Base-by-base conservation (phyloP, 1,140 invertebrate genomes). In the Pogonomyrmex barbatus region DNA sequence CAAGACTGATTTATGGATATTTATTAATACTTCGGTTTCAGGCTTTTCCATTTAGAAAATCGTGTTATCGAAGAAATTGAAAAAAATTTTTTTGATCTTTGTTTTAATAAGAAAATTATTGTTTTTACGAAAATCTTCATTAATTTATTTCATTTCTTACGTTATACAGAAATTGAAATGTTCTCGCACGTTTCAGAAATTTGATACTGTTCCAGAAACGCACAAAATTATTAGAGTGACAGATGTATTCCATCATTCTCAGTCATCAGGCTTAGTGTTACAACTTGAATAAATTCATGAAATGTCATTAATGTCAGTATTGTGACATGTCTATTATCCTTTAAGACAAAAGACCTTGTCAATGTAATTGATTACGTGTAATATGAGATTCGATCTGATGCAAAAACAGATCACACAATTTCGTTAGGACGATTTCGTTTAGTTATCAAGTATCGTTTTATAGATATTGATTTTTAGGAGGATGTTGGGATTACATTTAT, bases 251-350 rank as follows among this genome's bases (percentile, higher is more conserved):
- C 6, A 12, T 68, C 39, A 4, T 67, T 4, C 14, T 30, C 14
- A 24, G 8, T 10, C 14, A 4, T 70, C 36, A 56, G 12, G 68
- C 9, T 78, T 17, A 36, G 14, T 12, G n/a, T 1, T 50, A 39
- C 17, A 17, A 14, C 50, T 83, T 83, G 56, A 85, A 85, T 78
- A 85, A 85, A 39, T 47, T 24, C n/a, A 78, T 47, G 36, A 45
- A 65, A 47, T 17, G 12, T 6, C n/a, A 12, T 63, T 77, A 50
- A 83, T 45, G 14, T 56, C 4, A 42, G 54, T 67, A 68, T 68
- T n/a, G 12, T 30, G n/a, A 67, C n/a, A 30, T 45, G 4, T 17
- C 5, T 47, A n/a, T 17, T 12, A 30, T 79, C 17, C 17, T 36
- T 63, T 39, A 12, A 67, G 39, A 42, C 68, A 54, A 52, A 65